Evolutionary conservation across 2,888 invertebrate species (phyloP).

Genomic region (Embidobia sp.): DNA sequence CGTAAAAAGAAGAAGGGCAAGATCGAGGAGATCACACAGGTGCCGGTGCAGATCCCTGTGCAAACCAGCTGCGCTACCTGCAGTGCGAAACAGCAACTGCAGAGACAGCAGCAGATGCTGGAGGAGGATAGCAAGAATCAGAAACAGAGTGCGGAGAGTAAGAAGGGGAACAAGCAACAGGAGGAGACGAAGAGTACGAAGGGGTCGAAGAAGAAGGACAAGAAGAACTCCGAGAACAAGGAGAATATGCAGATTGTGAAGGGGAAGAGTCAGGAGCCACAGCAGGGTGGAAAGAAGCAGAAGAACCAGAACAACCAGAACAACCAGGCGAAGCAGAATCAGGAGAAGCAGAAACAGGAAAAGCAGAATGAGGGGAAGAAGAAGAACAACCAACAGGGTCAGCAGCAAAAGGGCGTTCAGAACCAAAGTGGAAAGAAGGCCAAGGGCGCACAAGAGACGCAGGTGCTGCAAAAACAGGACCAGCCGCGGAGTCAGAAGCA

Average conservation of each 20-base stretch:
- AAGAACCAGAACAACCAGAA: conserved; percentile 41
- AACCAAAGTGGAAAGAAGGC: conserved; percentile 53
- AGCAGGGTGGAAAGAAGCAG: conserved; percentile 63
- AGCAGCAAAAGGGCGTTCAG: too few species aligned
- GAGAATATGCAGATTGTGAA: conserved; percentile 72
- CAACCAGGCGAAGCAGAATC: conserved; percentile 6
- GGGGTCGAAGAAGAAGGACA: conserved; percentile 76
- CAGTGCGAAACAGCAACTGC: conserved; percentile 61
- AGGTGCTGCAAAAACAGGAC: conserved; percentile 47
- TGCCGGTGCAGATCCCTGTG: conserved; percentile 48
- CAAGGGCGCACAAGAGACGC: conserved; percentile 41
- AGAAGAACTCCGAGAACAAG: conserved; percentile 76
- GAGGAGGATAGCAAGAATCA: conserved; percentile 45
- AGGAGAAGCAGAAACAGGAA: background rate
- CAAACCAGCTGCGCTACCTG: conserved; percentile 40
- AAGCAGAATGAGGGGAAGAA: background rate
- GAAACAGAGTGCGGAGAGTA: conserved; percentile 62
- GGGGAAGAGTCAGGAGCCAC: conserved; percentile 5
- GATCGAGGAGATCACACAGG: conserved; percentile 60
- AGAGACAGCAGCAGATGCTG: conserved; percentile 4
- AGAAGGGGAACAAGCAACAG: conserved; percentile 68
- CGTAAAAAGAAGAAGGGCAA: conserved; percentile 75
- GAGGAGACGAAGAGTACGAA: conserved; percentile 55
- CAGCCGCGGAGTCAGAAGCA: conserved; percentile 69
- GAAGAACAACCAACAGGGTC: background rate